A percentile compares a stretch with the other conserved stretches of the same genome.
Evolutionary conservation across 1,140 invertebrate genomes (phyloP).

Genomic region (Mercenaria mercenaria): DNA sequence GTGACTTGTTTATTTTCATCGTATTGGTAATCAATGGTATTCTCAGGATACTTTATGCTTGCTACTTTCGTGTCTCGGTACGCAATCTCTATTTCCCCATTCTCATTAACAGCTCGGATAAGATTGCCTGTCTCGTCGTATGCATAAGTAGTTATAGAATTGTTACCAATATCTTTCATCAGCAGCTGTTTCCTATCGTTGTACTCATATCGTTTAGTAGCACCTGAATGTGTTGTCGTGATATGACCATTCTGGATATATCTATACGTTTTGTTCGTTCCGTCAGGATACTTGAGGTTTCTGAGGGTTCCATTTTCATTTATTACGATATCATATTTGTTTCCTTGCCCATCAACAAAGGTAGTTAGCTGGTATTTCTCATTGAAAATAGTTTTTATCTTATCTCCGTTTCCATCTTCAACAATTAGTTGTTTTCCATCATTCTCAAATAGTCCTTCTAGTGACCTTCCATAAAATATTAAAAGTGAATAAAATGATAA

Average conservation of each 20-base stretch:
- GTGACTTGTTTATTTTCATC: background rate
- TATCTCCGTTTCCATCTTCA: slow-evolving; percentile 45
- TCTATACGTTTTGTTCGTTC: background rate
- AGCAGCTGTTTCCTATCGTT: background rate
- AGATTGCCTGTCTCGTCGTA: slow-evolving; percentile 12
- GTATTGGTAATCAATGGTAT: background rate
- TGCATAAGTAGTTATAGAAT: background rate
- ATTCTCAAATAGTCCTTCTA: background rate
- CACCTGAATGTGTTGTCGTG: background rate
- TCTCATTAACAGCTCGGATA: background rate
- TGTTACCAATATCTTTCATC: background rate
- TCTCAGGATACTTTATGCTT: background rate
- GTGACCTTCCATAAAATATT: background rate
- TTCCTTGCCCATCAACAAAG: slow-evolving; percentile 17
- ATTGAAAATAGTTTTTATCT: background rate
- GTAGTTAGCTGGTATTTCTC: background rate
- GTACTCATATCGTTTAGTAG: background rate
- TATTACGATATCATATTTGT: background rate
- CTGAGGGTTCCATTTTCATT: slow-evolving; percentile 8
- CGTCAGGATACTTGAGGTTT: slow-evolving; percentile 10
- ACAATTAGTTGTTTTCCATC: background rate
- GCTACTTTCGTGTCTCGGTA: background rate
- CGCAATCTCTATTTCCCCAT: background rate
- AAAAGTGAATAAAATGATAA: too few species aligned
- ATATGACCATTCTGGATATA: background rate